Evolutionary conservation across 2,113 vertebrate species (phyloP).

Genomic region (Scomber japonicus): DNA sequence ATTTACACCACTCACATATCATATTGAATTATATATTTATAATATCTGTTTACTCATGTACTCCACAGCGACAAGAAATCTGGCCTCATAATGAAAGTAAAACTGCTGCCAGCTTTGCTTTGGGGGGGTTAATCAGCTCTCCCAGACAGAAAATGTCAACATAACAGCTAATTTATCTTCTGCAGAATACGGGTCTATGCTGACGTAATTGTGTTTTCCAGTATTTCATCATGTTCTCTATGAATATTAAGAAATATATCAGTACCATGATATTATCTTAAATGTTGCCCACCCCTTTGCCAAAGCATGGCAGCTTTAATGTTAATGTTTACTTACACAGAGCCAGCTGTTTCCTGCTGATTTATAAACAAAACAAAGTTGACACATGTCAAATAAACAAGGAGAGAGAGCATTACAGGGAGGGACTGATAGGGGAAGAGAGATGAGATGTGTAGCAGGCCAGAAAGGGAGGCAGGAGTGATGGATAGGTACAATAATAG

Average conservation of each 20-base stretch:
- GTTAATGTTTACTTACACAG: background rate
- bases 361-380: background rate
- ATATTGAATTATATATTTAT: too few species aligned
- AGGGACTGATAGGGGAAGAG: background rate
- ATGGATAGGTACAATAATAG: slow-evolving; percentile 63
- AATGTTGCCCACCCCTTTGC: too few species aligned
- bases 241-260: too few species aligned
- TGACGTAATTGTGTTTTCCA: too few species aligned
- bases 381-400: slow-evolving; percentile 11
- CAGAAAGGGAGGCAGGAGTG: slow-evolving; percentile 1
- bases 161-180: too few species aligned
- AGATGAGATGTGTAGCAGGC: slow-evolving; percentile 28
- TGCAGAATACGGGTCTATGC: too few species aligned
- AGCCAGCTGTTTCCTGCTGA: background rate
- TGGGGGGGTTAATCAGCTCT: background rate
- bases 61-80: too few species aligned
- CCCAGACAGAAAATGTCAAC: too few species aligned
- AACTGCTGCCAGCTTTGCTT: background rate
- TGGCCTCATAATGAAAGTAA: background rate
- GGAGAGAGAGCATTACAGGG: background rate
- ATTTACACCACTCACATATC: too few species aligned
- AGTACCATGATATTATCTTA: too few species aligned
- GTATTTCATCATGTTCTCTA: too few species aligned
- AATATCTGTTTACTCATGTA: too few species aligned
- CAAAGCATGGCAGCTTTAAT: background rate